These are phyloP conservation scores for Phaonia tiefii DNA, from an alignment of 2,888 invertebrate genomes.

Conservation along the genomic window DNA sequence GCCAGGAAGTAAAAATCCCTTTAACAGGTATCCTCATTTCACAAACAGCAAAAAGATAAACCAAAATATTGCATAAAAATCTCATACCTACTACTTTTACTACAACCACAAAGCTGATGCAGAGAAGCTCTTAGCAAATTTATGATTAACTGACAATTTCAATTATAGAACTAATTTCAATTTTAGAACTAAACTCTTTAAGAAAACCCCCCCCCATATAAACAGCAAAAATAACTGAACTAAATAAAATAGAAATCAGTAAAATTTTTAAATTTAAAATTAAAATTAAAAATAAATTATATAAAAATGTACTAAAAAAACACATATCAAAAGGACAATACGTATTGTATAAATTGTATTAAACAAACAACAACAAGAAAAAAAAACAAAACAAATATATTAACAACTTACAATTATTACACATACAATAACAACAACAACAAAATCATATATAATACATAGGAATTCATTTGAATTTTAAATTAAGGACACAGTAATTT, in stretches of 20 bases:
- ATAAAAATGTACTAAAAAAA: conserved; percentile 70
- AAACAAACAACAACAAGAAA: conserved; percentile 65
- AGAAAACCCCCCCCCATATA: conserved; percentile 22
- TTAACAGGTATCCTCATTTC: conserved; percentile 26
- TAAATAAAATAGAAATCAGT: conserved; percentile 7
- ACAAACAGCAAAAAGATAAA: conserved; percentile 6
- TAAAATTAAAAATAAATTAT: conserved; percentile 64
- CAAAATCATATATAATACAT: neutral
- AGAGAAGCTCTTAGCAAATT: neutral
- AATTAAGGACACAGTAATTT: conserved; percentile 21
- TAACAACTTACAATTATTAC: conserved; percentile 57
- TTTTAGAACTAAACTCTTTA: conserved; percentile 28
- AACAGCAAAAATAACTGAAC: conserved; percentile 18
- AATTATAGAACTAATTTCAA: conserved; percentile 28
- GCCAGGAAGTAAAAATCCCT: neutral
- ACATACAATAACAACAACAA: conserved; percentile 27
- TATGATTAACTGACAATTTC: conserved; percentile 12
- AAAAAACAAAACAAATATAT: conserved; percentile 57
- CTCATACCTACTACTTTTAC: neutral
- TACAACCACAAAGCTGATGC: neutral
- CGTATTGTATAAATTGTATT: conserved; percentile 76
- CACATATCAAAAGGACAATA: conserved; percentile 81
- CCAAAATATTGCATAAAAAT: conserved; percentile 10
- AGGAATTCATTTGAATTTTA: conserved; percentile 72
- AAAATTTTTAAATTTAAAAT: conserved; percentile 39